Percentiles rank a stretch among this genome's conserved stretches.
Conservation (phyloP, 2,797 vertebrate species). For the Anniella stebbinsi region DNA sequence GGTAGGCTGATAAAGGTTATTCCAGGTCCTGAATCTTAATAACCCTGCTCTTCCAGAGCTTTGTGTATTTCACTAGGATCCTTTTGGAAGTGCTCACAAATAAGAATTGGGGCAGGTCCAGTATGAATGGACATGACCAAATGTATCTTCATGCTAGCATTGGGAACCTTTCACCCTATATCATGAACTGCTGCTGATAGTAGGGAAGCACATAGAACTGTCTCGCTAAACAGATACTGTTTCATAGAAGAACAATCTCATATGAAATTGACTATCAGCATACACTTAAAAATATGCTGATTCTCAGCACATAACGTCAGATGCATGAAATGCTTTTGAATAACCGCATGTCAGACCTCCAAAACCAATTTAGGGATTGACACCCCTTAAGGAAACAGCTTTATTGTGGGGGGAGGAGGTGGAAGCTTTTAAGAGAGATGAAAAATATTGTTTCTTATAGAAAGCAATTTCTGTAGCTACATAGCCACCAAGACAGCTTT, state of each 20-base stretch:
- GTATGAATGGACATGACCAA: background rate
- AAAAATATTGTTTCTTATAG: slow-evolving; percentile 44
- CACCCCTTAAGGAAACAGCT: slow-evolving; percentile 14
- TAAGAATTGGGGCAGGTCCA: background rate
- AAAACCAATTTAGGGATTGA: slow-evolving; percentile 34
- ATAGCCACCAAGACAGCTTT: slow-evolving; percentile 49
- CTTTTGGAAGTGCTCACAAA: background rate
- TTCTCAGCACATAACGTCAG: background rate
- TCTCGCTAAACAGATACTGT: background rate
- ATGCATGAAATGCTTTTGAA: background rate
- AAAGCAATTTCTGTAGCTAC: slow-evolving; percentile 46
- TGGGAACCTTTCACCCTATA: background rate
- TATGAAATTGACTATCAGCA: background rate
- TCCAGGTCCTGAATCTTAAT: background rate
- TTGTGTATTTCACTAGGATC: background rate
- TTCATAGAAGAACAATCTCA: background rate
- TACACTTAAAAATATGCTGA: background rate
- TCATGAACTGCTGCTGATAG: background rate
- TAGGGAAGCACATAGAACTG: background rate
- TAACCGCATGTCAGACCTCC: background rate
- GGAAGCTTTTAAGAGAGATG: slow-evolving; percentile 11
- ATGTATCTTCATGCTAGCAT: background rate
- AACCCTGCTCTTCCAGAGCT: background rate
- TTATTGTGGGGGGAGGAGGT: background rate
- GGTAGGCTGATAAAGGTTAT: background rate